phyloP scores from a whole-genome alignment of 2,888 invertebrate species.

The Argyra leucocephala region DNA sequence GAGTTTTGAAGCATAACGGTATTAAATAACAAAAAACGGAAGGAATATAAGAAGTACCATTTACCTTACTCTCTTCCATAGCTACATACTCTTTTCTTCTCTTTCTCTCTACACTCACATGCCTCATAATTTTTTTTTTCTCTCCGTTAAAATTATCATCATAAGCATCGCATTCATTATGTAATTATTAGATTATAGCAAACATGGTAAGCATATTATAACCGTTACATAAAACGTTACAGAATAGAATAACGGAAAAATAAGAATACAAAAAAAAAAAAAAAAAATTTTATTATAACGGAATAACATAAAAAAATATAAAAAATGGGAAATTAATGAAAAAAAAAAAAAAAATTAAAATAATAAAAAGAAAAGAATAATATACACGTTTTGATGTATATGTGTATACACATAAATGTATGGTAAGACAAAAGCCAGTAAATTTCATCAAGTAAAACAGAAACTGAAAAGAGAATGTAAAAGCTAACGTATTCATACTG shows the following conservation, averaged over 20 bases:
- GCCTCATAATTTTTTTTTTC: neutral
- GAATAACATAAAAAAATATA: neutral
- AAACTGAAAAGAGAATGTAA: too few species aligned
- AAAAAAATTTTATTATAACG: neutral
- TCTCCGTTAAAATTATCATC: neutral
- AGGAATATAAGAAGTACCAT: neutral
- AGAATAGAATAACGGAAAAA: neutral
- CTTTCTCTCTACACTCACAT: too few species aligned
- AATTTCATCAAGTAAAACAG: too few species aligned
- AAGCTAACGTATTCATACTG: too few species aligned
- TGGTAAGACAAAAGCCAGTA: too few species aligned
- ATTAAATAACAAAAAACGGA: neutral
- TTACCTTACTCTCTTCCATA: neutral
- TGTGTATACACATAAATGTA: too few species aligned
- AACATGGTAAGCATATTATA: neutral
- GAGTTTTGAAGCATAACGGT: neutral
- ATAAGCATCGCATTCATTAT: neutral
- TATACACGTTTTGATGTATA: neutral
- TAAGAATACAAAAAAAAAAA: neutral
- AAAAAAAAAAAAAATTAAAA: neutral
- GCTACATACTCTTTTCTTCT: too few species aligned
- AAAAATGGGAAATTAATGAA: constrained; percentile 2
- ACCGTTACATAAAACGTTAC: neutral
- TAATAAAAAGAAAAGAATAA: neutral
- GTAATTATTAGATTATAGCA: neutral